Evolutionary conservation across 2,888 invertebrate species (phyloP), one percentile per base, ranked within the genome.

Genomic region (Nebria salina): DNA sequence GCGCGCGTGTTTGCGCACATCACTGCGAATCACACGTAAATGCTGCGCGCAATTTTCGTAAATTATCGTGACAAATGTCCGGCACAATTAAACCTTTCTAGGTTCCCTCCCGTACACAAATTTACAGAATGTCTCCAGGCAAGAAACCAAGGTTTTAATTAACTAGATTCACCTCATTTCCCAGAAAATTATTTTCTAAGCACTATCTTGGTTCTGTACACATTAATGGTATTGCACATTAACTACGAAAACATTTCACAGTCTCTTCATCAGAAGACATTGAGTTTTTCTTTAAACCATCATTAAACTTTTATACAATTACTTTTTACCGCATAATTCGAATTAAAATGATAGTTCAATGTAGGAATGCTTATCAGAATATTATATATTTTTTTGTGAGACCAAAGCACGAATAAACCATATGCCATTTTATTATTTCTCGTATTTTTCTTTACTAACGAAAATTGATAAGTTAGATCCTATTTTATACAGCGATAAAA

Each of bases 1-100:
- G 15, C 25, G n/a, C 70, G 25, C 70, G 70, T 34, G 70, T 70
- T 26, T 34, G 70, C 70, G 70, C 70, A 70, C 54, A 54, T 8
- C 54, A 54, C 54, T 7, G 54, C 70, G 70, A 70, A 70, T 15
- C 13, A 25, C 70, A 65, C 65, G 34, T 20, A 54, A 64, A 75
- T 26, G 75, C 54, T 75, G 75, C 34, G 75, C 75, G 20, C 64
- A 43, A 65, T 72, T 78, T 78, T 78, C 73, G 65, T 65, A 72
- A 78, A 78, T 78, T 70, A 77, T 77, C 77, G 42, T 26, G 77
- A 77, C 77, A 77, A 77, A 77, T 72, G 77, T 77, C 72, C 72
- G 26, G 41, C 65, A 77, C 72, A 77, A 73, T 78, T 78, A 73
- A 78, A 78, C 41, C 15, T 73, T 41, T 34, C 41, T 34, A 70